These are phyloP conservation scores for Solea solea DNA, from an alignment of 2,113 vertebrate species.

Conservation along the genomic window DNA sequence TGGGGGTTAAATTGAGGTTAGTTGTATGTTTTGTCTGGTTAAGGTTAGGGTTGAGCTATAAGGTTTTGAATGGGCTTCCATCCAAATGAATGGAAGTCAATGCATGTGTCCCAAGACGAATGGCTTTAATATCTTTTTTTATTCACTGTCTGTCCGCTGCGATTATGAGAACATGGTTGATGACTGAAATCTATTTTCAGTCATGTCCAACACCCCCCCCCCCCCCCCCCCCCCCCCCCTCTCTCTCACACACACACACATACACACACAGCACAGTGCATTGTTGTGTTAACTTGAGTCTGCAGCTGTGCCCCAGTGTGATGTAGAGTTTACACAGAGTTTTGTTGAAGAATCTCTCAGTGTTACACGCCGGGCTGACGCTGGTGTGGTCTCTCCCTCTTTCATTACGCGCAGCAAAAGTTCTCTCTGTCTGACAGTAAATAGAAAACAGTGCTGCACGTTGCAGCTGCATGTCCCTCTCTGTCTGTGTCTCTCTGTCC, in stretches of 20 bases:
- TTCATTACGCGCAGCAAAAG: slow-evolving; percentile 37
- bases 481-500: slow-evolving; percentile 26
- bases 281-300: slow-evolving; percentile 29
- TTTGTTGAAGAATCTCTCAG: slow-evolving; percentile 35
- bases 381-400: slow-evolving; percentile 37
- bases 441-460: slow-evolving; percentile 59
- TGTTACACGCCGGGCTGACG: slow-evolving; percentile 35
- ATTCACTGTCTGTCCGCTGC: not conserved
- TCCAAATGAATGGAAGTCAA: too few relatives aligned
- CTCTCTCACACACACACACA: too few relatives aligned
- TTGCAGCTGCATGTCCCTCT: slow-evolving; percentile 43
- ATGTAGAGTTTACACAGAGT: slow-evolving; percentile 44
- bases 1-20: too few relatives aligned
- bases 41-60: too few relatives aligned
- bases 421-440: slow-evolving; percentile 44
- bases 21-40: too few relatives aligned
- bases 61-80: too few relatives aligned
- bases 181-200: slow-evolving; percentile 36
- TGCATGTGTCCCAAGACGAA: too few relatives aligned
- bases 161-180: not conserved
- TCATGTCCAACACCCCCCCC: not conserved
- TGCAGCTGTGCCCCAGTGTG: slow-evolving; percentile 58
- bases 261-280: slow-evolving; percentile 25
- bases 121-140: not conserved
- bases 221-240: too few relatives aligned